Conservation (phyloP, 1,140 invertebrate species). For the Lerema accius region DNA sequence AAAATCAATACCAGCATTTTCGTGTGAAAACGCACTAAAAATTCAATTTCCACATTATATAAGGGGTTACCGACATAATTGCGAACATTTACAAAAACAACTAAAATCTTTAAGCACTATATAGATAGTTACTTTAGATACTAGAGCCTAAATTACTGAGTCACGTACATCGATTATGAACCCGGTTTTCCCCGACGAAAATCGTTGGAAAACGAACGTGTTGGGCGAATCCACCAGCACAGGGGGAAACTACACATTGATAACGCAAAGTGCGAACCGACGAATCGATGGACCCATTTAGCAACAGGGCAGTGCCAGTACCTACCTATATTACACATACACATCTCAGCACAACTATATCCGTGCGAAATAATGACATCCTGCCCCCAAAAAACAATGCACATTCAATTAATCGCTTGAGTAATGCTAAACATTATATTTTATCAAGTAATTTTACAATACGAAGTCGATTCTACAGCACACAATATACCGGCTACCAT, state of each 20-base stretch:
- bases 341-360: conserved; percentile 27
- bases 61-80: conserved; percentile 15
- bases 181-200: conserved; percentile 5
- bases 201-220: not conserved
- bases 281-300: conserved; percentile 49
- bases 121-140: too few species aligned
- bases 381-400: conserved; percentile 30
- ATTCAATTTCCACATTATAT: conserved; percentile 18
- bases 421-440: conserved; percentile 10
- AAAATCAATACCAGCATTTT: not conserved
- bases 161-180: not conserved
- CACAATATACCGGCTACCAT: conserved; percentile 29
- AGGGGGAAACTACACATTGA: conserved; percentile 47
- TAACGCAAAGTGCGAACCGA: conserved; percentile 42
- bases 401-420: not conserved
- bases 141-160: conserved; percentile 4
- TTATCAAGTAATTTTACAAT: conserved; percentile 8
- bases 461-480: not conserved
- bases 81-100: not conserved
- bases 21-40: conserved; percentile 13
- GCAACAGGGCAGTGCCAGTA: conserved; percentile 47
- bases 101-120: not conserved
- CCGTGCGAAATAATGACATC: conserved; percentile 36
- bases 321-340: conserved; percentile 38
- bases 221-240: conserved; percentile 35